These are phyloP conservation scores for Idris sp. DNA, from an alignment of 1,140 invertebrate genomes.

Conservation along the genomic window DNA sequence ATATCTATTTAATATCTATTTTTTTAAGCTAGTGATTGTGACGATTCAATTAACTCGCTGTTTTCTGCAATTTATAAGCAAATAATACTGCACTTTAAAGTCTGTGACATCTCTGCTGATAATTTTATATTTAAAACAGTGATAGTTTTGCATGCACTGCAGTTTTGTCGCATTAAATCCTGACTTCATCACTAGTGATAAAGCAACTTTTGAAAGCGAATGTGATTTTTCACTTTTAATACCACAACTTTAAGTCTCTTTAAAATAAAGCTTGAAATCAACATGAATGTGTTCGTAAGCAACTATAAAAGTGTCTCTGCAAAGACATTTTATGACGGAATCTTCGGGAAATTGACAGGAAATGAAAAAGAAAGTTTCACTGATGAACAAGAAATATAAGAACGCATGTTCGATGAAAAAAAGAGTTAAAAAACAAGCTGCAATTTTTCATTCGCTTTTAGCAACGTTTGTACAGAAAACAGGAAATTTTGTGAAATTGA, in stretches of 20 bases:
- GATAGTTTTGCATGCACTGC: constrained; percentile 8
- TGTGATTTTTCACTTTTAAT: constrained; percentile 23
- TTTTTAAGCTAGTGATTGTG: too few species aligned
- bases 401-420: constrained; percentile 9
- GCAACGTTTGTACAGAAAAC: too few species aligned
- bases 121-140: neutral
- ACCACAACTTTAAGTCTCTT: too few species aligned
- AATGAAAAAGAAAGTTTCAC: constrained; percentile 22
- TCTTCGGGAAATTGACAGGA: constrained; percentile 45
- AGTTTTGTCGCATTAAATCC: constrained; percentile 26
- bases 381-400: constrained; percentile 31
- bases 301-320: constrained; percentile 5
- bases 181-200: constrained; percentile 12
- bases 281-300: neutral
- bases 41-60: too few species aligned
- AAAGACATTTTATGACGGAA: constrained; percentile 32
- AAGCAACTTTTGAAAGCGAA: constrained; percentile 5
- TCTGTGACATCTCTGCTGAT: neutral
- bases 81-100: too few species aligned
- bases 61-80: too few species aligned
- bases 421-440: too few species aligned
- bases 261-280: constrained; percentile 5
- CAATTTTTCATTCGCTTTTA: too few species aligned
- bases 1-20: too few species aligned
- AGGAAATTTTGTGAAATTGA: too few species aligned